phyloP scores from a whole-genome alignment of 2,113 vertebrate genomes.

The crab-eating macaque (Macaca fascicularis) region T2T-MFA8v1.1 NC_088375.1:40067501-40068000 shows the following conservation, averaged over 20 bases:
- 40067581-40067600: not conserved
- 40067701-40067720: not conserved
- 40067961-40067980: not conserved
- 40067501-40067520: not conserved
- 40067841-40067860: not conserved
- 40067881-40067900: not conserved
- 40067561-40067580: not conserved
- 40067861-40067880: not conserved
- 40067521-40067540: not conserved
- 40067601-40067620: not conserved
- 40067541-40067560: not conserved
- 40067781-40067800: not conserved
- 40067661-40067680: not conserved
- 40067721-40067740: not conserved
- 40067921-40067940: not conserved
- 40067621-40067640: not conserved
- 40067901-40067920: not conserved
- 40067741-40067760: not conserved
- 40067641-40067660: not conserved
- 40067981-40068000: not conserved
- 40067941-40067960: not conserved
- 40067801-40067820: not conserved
- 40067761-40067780: not conserved
- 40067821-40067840: not conserved
- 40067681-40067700: not conserved